Evolutionary conservation across 1,140 invertebrate genomes (phyloP), one percentile per base, ranked within the genome.

Genomic region (Adoxophyes honmai): DNA sequence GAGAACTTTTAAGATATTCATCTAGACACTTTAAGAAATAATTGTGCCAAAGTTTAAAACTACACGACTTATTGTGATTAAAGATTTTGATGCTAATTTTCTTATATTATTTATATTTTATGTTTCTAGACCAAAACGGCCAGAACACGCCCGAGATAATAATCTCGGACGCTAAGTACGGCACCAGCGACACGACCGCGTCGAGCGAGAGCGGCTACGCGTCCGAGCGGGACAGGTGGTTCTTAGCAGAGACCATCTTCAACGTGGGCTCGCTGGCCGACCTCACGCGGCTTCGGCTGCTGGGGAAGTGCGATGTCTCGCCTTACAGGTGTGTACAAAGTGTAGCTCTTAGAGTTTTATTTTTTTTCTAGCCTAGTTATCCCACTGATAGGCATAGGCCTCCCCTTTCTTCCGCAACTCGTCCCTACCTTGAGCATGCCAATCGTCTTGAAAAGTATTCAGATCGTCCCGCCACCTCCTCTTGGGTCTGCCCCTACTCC

Each of bases 281-380:
- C 36, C 57, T 89, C 14, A 78, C 86, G 0, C 70, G 72, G 37
- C 62, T 88, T 53, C 48, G 75, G 13, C 66, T 91, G 57, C 70
- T 90, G n/a, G 78, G 75, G 60, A 79, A 84, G 16, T 82, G 86
- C n/a, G 56, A 68, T 8, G 73, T 78, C 5, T 90, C 90, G 0
- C 85, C 90, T 1, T 93, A 92, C 66, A 90, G 92, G 91, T 91
- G 64, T 59, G 59, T 61, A 54, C 56, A 37, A 57, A 35, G 18
- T 9, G 34, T n/a, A 34, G 5, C 36, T 36, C 14, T 10, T 8
- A n/a, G 3, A 51, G 21, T n/a, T n/a, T 16, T n/a, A n/a, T n/a
- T n/a, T n/a, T n/a, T n/a, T n/a, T n/a, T n/a, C n/a, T n/a, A n/a
- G n/a, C n/a, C n/a, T n/a, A n/a, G n/a, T n/a, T n/a, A n/a, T n/a